phyloP scores from a whole-genome alignment of 64 coral and sea anemone genomes.

The Astreopora myriophthalma region DNA sequence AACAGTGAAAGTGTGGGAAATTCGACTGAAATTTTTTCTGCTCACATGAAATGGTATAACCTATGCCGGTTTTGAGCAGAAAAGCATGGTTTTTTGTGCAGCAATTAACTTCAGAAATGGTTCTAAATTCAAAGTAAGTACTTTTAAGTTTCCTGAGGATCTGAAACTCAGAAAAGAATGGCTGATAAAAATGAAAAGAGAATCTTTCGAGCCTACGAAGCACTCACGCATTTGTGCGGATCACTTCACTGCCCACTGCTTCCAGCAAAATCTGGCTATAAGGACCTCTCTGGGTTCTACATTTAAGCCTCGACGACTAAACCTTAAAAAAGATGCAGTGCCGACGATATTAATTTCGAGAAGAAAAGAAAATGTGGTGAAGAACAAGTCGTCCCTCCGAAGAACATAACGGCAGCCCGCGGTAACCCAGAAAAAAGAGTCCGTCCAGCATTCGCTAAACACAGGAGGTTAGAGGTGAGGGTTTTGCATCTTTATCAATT shows the following conservation, averaged over 20 bases:
- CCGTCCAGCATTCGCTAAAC: conserved; percentile 49
- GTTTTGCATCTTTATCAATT: conserved; percentile 23
- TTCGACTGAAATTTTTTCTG: neutral
- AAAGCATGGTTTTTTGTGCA: neutral
- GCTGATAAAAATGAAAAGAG: neutral
- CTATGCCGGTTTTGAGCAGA: neutral
- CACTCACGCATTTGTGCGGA: neutral
- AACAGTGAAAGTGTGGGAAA: neutral
- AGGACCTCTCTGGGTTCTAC: neutral
- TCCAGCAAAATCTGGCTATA: neutral
- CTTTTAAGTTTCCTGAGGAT: neutral
- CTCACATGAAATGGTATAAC: too few relatives aligned
- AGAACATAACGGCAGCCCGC: neutral
- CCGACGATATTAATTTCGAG: neutral
- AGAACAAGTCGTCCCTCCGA: neutral
- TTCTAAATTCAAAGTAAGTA: neutral
- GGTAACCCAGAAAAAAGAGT: neutral
- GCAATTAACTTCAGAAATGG: neutral
- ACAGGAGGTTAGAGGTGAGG: conserved; percentile 21
- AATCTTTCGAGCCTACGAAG: neutral
- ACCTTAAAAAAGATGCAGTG: neutral
- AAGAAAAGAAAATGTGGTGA: neutral
- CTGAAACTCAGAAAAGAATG: neutral
- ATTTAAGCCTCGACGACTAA: neutral
- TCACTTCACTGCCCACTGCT: neutral